Conservation (phyloP, 2,113 vertebrate genomes). For the Crotalus viridis region DNA sequence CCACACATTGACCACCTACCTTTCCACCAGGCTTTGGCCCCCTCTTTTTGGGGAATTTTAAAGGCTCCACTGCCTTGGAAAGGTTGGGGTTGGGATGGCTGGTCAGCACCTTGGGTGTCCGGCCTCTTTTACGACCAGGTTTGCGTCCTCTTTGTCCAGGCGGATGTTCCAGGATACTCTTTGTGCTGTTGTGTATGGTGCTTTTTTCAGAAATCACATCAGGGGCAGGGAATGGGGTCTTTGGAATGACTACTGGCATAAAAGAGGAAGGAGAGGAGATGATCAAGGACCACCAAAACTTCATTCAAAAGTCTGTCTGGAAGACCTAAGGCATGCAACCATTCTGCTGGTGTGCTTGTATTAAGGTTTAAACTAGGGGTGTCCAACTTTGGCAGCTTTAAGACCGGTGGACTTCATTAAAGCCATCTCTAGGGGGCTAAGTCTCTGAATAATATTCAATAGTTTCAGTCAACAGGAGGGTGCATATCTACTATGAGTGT, state of each 20-base stretch:
- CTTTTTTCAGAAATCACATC: slow-evolving; percentile 84
- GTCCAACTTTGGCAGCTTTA: background rate
- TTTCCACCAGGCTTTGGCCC: slow-evolving; percentile 97
- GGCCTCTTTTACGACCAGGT: slow-evolving; percentile 90
- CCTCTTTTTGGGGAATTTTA: slow-evolving; percentile 96
- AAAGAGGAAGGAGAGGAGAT: slow-evolving; percentile 59
- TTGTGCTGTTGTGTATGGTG: slow-evolving; percentile 80
- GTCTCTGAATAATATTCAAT: too few relatives aligned
- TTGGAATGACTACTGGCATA: slow-evolving; percentile 87
- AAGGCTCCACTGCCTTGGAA: slow-evolving; percentile 82
- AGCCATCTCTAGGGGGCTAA: too few relatives aligned
- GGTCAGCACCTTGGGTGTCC: slow-evolving; percentile 79
- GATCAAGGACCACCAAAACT: background rate
- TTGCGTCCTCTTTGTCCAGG: slow-evolving; percentile 88
- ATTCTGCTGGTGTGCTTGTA: background rate
- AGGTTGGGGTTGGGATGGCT: slow-evolving; percentile 74
- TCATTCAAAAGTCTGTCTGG: background rate
- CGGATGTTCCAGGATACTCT: slow-evolving; percentile 73
- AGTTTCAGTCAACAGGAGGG: background rate
- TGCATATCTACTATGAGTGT: background rate
- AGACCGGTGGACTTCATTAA: background rate
- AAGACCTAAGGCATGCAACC: background rate
- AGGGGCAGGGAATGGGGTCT: slow-evolving; percentile 79
- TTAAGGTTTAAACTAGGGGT: background rate
- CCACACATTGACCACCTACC: slow-evolving; percentile 69